Conservation (phyloP, 2,113 vertebrate genomes). For the Limnothrissa miodon region DNA sequence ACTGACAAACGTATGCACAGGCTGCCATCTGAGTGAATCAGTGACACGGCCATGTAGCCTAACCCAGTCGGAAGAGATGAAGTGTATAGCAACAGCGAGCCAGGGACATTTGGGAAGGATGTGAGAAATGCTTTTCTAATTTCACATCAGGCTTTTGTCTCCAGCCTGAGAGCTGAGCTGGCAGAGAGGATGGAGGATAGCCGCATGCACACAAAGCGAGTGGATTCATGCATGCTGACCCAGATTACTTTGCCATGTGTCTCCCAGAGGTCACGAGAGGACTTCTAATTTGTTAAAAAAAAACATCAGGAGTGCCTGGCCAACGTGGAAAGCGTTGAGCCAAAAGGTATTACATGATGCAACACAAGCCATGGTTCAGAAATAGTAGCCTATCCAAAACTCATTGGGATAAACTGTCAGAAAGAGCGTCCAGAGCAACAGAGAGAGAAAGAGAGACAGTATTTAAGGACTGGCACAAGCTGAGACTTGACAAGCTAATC, state of each 20-base stretch:
- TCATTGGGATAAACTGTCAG: no score
- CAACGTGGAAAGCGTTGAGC: neutral
- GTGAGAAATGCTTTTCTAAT: neutral
- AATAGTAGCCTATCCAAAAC: neutral
- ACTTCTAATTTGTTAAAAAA: neutral
- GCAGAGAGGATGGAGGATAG: no score
- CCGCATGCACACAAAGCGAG: neutral
- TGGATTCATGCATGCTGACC: neutral
- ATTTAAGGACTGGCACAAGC: neutral
- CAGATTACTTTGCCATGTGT: neutral
- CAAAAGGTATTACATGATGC: neutral
- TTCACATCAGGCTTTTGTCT: neutral
- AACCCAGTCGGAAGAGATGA: neutral
- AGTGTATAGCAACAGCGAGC: neutral
- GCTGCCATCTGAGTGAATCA: neutral
- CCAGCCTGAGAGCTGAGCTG: neutral
- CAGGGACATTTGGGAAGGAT: neutral
- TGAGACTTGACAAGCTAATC: neutral
- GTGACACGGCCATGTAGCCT: neutral
- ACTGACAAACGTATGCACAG: neutral
- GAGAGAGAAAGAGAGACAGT: slow-evolving; percentile 11
- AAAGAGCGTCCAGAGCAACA: neutral
- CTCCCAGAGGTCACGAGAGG: neutral
- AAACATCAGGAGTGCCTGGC: neutral
- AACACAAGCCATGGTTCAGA: neutral